Evolutionary conservation across 1,140 invertebrate genomes (phyloP).

Genomic region (Homarus americanus): DNA sequence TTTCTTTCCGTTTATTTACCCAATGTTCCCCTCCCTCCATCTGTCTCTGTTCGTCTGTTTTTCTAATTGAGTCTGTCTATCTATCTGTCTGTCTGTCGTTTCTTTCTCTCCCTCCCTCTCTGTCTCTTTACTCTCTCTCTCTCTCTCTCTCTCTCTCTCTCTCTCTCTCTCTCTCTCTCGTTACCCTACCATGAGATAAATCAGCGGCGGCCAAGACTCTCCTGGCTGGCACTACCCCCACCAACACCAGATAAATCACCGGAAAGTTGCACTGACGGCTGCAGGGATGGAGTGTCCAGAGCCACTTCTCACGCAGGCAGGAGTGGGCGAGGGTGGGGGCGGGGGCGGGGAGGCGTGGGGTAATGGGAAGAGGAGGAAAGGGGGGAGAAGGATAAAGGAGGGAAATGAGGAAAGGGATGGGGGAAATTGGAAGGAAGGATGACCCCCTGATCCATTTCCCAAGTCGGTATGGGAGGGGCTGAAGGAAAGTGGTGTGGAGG

Average conservation of each 20-base stretch:
- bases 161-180: background rate
- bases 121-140: too few relatives aligned
- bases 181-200: background rate
- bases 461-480: background rate
- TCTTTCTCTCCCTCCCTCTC: too few relatives aligned
- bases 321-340: background rate
- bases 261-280: slow-evolving; percentile 36
- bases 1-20: too few relatives aligned
- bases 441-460: too few relatives aligned
- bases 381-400: background rate
- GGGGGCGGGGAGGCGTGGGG: background rate
- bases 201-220: background rate
- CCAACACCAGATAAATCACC: slow-evolving; percentile 37
- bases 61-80: too few relatives aligned
- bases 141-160: background rate
- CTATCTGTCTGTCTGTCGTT: too few relatives aligned
- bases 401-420: background rate
- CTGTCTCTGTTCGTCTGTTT: background rate
- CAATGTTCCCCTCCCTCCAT: too few relatives aligned
- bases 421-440: background rate
- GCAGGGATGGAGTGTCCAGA: background rate
- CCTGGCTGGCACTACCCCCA: slow-evolving; percentile 8
- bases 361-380: background rate
- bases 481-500: background rate
- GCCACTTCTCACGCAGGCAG: slow-evolving; percentile 17